These are phyloP conservation scores for Tolypeutes matacus DNA, from an alignment of 2,797 vertebrate genomes.

Conservation along the genomic window DNA sequence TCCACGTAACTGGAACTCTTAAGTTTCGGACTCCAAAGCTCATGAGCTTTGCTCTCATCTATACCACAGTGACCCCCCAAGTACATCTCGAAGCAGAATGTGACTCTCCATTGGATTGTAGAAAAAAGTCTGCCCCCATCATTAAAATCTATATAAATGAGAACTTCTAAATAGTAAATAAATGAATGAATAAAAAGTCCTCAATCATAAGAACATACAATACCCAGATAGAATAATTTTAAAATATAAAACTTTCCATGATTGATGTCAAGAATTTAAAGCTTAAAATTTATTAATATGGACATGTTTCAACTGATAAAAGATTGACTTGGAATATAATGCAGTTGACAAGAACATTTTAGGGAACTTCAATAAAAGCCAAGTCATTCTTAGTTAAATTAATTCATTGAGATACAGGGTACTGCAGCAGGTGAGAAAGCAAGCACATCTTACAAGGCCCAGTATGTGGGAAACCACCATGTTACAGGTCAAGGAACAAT, in stretches of 20 bases:
- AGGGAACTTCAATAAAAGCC: not conserved
- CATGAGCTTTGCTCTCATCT: too few species aligned
- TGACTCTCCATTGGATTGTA: too few species aligned
- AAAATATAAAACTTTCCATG: not conserved
- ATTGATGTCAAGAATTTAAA: slow-evolving; percentile 15
- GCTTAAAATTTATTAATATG: not conserved
- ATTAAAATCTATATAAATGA: too few species aligned
- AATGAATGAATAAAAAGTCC: not conserved
- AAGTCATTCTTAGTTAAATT: not conserved
- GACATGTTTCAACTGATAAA: not conserved
- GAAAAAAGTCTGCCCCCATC: too few species aligned
- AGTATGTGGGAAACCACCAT: not conserved
- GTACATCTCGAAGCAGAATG: too few species aligned
- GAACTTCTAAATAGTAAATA: not conserved
- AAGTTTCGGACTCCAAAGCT: too few species aligned
- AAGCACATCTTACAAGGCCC: not conserved
- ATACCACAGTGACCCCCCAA: too few species aligned
- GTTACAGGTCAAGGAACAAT: not conserved
- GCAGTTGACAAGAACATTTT: not conserved
- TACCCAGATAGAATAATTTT: not conserved
- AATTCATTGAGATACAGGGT: not conserved
- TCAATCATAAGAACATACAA: not conserved
- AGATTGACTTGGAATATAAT: not conserved
- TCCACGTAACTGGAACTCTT: too few species aligned
- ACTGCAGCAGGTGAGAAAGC: not conserved